A percentile compares a stretch with the other conserved stretches of the same genome.
Conservation (phyloP, 2,797 vertebrate genomes). For the Falco columbarius region DNA sequence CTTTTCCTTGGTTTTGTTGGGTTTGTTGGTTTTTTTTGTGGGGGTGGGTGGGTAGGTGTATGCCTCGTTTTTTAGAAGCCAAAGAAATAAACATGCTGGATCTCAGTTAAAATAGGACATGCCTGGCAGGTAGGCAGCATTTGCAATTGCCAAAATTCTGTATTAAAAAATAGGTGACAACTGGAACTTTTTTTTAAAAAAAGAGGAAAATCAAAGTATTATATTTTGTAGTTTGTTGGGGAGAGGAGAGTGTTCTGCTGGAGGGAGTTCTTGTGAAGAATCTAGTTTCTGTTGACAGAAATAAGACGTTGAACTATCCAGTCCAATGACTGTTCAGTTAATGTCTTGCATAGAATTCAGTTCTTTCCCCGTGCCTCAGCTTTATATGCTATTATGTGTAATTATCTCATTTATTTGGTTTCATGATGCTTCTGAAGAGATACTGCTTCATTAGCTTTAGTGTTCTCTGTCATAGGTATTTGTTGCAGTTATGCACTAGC, state of each 20-base stretch:
- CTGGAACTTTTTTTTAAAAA: background rate
- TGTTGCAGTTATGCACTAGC: background rate
- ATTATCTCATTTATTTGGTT: background rate
- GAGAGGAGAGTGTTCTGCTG: background rate
- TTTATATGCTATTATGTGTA: fast-evolving
- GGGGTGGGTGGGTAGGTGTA: no score
- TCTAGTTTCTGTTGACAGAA: background rate
- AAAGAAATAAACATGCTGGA: background rate
- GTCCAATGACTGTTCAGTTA: background rate
- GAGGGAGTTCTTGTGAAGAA: background rate
- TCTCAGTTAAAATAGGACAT: background rate
- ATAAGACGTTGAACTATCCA: background rate
- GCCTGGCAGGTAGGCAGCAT: background rate
- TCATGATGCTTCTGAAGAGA: background rate
- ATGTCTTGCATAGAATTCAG: background rate
- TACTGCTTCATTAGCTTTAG: background rate
- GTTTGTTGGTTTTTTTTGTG: no score
- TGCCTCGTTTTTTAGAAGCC: background rate
- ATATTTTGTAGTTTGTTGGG: background rate
- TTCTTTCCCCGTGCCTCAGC: background rate
- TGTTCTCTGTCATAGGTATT: background rate
- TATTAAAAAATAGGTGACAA: background rate
- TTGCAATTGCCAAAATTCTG: background rate
- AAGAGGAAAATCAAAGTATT: background rate
- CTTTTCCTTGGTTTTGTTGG: background rate